Evolutionary conservation across 1,140 invertebrate genomes (phyloP), one percentile per base, ranked within the genome.

Genomic region (Trichoplusia ni): DNA sequence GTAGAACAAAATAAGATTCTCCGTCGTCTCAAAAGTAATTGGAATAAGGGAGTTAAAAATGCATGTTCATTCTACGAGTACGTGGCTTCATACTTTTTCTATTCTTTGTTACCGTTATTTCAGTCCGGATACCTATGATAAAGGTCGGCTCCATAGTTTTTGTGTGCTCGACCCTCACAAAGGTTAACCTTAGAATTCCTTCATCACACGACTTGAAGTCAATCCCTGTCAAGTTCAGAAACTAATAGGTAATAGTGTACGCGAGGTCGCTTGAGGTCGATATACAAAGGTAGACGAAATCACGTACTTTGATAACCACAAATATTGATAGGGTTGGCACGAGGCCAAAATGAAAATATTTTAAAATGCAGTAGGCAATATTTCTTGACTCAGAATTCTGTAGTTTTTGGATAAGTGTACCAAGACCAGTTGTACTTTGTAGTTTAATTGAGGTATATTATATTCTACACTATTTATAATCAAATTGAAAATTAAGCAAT

Each of bases 171-270:
- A 29, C 53, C 53, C 27, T 58, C 21, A 4, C n/a, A 13, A 16
- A 42, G 53, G 37, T 58, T 19, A 13, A 31, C 53, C 42, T 27
- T 42, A 18, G 6, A 16, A 25, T 38, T 9, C 33, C 21, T 46
- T 33, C 25, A 46, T 40, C 7, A 35, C 21, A 11, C 4, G 44
- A 16, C 9, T 37, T 6, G 14, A 21, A 31, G 40, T 59, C 44
- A 37, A 21, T 37, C 29, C 40, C 61, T 51, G 49, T 64, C 61
- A 64, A 64, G 61, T 64, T 64, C 61, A 54, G 25, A 14, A 11
- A 27, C 1, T 35, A 64, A 64, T 46, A 13, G 49, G 1, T 35
- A 64, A 64, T 46, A 13, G 49, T 44, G 27, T 23, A 16, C 27
- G 25, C 49, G 49, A 64, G 61, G 61, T 53, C 49, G 38, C 11